Evolutionary conservation across 1,140 invertebrate genomes (phyloP), one percentile per base, ranked within the genome.

Genomic region (Aphelenchoides fujianensis): DNA sequence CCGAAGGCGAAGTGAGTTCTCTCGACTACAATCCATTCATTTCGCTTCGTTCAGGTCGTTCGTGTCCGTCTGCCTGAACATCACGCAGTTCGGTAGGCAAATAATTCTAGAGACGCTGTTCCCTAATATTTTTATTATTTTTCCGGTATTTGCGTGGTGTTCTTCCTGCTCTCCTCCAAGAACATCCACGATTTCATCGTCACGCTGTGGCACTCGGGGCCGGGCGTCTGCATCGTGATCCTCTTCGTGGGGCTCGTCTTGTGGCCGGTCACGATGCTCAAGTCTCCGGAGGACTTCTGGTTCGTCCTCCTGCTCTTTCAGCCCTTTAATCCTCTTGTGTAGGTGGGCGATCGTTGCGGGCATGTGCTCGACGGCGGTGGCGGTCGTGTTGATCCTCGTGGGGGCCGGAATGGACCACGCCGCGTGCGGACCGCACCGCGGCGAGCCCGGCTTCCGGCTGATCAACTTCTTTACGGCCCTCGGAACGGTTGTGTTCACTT

Each of bases 231-330:
- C 81, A 82, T 86, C 36, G 90, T 89, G 86, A 88, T 90, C 73
- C 78, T 91, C 1, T 86, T 91, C 0, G 88, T 91, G 7, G 89
- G 88, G 0, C 81, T 86, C 0, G 77, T 87, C 0, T 85, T 91
- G 57, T 88, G 88, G 3, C 90, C 90, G 0, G 78, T 89, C 0
- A 88, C 89, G 74, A 90, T 90, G 86, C 86, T 91, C 1, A 90
- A 90, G 41, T 89, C 89, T 3, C 91, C 91, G 1, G 90, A 90
- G 80, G 89, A 91, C 76, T 91, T 91, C 82, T 88, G 89, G 90
- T 90, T 85, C 12, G 41, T 48, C 41, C 23, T 12, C 34, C 37
- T 64, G 2, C 3, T 2, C 27, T 68, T 67, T 68, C 7, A 3
- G 23, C 2, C n/a, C 16, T 28, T 34, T 9, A 68, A 69, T 30